phyloP scores from a whole-genome alignment of 2,797 vertebrate species.

The Peromyscus eremicus region DNA sequence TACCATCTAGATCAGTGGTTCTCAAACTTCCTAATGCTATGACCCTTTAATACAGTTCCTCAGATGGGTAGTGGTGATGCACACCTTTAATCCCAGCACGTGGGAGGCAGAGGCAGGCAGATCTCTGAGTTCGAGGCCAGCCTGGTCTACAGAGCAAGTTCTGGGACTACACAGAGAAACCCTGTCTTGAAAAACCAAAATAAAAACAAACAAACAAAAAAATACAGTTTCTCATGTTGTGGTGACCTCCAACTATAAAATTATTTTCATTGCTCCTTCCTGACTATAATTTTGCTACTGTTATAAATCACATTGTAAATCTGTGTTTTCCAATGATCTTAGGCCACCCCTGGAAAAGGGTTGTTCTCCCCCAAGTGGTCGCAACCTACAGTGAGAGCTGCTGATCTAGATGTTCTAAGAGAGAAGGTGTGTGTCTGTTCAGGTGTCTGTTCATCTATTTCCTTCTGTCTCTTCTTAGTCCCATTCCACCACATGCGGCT shows the following conservation, averaged over 20 bases:
- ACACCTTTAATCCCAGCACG: not conserved
- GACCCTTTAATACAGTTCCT: not conserved
- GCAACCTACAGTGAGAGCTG: not conserved
- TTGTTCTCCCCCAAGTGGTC: too few relatives aligned
- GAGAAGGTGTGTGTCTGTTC: not conserved
- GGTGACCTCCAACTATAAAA: not conserved
- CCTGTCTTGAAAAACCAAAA: not conserved
- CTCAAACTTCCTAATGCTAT: not conserved
- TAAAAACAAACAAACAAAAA: not conserved
- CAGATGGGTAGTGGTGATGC: not conserved
- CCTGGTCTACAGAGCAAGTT: not conserved
- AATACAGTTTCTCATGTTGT: not conserved
- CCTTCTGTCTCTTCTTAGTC: conserved; percentile 23
- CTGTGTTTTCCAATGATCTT: not conserved
- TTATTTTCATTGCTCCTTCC: not conserved
- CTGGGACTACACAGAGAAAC: not conserved
- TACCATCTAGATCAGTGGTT: not conserved
- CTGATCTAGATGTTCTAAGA: not conserved
- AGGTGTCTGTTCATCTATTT: not conserved
- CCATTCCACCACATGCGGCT: not conserved
- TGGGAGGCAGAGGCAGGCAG: not conserved
- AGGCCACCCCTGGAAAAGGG: not conserved
- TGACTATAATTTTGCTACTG: not conserved
- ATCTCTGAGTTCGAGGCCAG: not conserved
- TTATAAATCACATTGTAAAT: not conserved